phyloP scores from a whole-genome alignment of 2,888 invertebrate genomes.

The Archips crataeganus region DNA sequence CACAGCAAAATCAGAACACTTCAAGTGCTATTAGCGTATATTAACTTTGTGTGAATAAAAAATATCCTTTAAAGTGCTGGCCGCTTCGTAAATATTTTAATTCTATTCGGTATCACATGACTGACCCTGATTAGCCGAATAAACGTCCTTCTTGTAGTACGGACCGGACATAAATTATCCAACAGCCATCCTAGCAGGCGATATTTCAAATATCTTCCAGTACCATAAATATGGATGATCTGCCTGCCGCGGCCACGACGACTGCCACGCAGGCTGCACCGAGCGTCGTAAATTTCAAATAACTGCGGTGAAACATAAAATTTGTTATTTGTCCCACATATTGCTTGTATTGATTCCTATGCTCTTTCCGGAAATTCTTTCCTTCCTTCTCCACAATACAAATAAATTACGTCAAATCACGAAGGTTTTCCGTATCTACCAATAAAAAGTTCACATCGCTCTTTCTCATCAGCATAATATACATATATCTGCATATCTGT shows the following conservation, averaged over 20 bases:
- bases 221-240: slow-evolving; percentile 19
- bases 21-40: no score
- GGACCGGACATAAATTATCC: slow-evolving; percentile 2
- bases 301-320: slow-evolving; percentile 52
- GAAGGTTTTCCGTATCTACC: no score
- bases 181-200: slow-evolving; percentile 3
- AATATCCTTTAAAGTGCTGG: no score
- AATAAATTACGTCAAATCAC: no score
- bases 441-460: no score
- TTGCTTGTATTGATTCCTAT: background rate
- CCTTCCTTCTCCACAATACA: no score
- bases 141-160: background rate
- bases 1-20: no score
- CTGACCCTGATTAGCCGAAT: background rate
- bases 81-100: no score
- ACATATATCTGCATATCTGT: slow-evolving; percentile 7
- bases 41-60: no score
- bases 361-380: no score
- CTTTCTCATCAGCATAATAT: background rate
- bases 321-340: slow-evolving; percentile 29
- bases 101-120: no score
- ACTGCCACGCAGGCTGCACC: slow-evolving; percentile 30
- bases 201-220: slow-evolving; percentile 18
- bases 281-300: slow-evolving; percentile 63
- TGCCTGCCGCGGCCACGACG: background rate